Conservation (phyloP, 92 coral and sea anemone species). For the Desmophyllum pertusum region DNA sequence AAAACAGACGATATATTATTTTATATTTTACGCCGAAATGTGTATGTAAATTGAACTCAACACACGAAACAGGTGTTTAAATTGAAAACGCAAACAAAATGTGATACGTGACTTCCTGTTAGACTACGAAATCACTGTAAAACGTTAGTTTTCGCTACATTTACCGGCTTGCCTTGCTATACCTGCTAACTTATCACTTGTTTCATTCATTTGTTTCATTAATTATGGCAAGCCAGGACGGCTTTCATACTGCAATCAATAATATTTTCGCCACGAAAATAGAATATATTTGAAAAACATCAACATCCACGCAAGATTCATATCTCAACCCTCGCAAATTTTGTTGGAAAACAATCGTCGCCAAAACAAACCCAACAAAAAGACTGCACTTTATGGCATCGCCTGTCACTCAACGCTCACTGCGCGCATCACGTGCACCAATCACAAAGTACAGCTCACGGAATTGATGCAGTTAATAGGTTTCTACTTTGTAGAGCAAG, state of each 20-base stretch:
- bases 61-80: slow-evolving; percentile 11
- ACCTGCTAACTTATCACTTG: background rate
- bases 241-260: background rate
- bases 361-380: background rate
- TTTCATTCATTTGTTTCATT: background rate
- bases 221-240: too few relatives aligned
- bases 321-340: background rate
- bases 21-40: too few relatives aligned
- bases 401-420: background rate
- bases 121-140: background rate
- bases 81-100: background rate
- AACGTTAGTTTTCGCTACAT: background rate
- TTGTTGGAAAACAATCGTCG: background rate
- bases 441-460: background rate
- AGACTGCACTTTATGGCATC: background rate
- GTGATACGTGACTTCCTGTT: slow-evolving; percentile 9
- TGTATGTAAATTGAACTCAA: background rate
- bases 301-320: background rate
- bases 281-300: background rate
- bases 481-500: background rate
- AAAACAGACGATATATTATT: background rate
- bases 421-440: background rate
- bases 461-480: background rate
- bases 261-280: background rate
- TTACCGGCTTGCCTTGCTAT: background rate